Base-by-base conservation (phyloP, 2,113 vertebrate genomes). In the Trichechus manatus region DNA sequence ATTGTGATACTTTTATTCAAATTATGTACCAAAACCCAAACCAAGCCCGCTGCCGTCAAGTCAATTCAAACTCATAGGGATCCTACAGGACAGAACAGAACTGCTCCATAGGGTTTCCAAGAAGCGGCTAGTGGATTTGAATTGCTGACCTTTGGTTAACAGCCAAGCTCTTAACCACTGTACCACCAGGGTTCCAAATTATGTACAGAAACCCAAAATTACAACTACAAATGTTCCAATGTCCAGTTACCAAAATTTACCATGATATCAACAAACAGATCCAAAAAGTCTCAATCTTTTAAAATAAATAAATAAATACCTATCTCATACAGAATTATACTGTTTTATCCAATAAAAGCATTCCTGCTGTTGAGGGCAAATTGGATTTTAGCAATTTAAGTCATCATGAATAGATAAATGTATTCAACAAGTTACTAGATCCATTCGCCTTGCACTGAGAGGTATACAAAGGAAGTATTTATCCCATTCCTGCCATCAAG, bases 391-490 rank as follows among this genome's bases (percentile, higher is more conserved):
- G n/a, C 64, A 88, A 93, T 82, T 95, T 93, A 92, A 87, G 72
- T 90, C 81, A 88, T 85, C 82, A 94, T 74, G 72, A 96, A 96
- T 94, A 95, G 89, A 81, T 89, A 97, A 95, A 97, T 59, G 74
- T 79, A 93, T 93, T 95, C 95, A 93, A 42, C 44, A 94, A 95
- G 36, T 79, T 74, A 64, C 91, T 94, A 77, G 3, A 88, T 84
- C 81, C 78, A 91, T 85, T 78, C 78, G 96, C 64, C 88, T 86
- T 93, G 50, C 36, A 84, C 64, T 93, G 47, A 93, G 87, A 97
- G 53, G 14, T 96, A 77, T 33, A 97, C 96, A 96, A 97, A 97
- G 84, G 53, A 95, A 74, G 84, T 25, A 96, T 93, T 75, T 97
- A 87, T 97, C 87, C 70, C 50, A 72, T 15, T 87, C 27, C 64